Evolutionary conservation across 2,797 vertebrate genomes (phyloP).

Genomic region (Eidolon dupreanum): DNA sequence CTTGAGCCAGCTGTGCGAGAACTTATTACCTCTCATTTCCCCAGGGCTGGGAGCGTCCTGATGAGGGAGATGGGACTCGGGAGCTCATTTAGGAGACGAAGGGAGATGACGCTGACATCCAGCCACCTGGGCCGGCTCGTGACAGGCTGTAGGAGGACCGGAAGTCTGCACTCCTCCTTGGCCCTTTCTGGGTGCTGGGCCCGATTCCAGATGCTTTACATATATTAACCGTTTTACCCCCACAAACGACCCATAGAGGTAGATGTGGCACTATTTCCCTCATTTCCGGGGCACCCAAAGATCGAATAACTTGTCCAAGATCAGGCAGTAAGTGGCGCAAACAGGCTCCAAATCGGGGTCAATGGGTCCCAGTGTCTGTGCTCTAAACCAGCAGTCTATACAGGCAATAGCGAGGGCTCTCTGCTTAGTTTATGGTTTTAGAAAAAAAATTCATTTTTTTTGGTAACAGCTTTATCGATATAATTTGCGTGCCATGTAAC

Average conservation of each 20-base stretch:
- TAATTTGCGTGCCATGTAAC: neutral
- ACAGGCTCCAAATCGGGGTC: neutral
- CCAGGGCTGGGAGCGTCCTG: neutral
- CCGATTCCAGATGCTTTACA: neutral
- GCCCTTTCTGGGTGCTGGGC: neutral
- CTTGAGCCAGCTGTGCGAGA: neutral
- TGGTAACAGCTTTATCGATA: neutral
- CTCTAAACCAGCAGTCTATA: rapidly evolving
- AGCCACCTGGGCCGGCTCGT: neutral
- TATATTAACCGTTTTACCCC: neutral
- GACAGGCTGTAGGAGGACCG: neutral
- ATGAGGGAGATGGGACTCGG: neutral
- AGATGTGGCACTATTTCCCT: rapidly evolving
- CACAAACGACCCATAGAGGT: rapidly evolving
- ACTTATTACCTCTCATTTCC: neutral
- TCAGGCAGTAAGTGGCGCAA: neutral
- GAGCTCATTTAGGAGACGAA: neutral
- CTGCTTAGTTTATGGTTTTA: neutral
- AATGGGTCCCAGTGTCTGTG: rapidly evolving
- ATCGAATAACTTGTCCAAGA: neutral
- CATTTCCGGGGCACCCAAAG: neutral
- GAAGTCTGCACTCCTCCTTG: neutral
- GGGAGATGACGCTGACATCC: neutral
- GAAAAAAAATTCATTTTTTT: too few relatives aligned
- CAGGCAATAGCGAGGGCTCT: rapidly evolving